Percentiles rank a stretch among this genome's conserved stretches.
Conservation (phyloP, 2,888 invertebrate species). For the Nephrocerus scutellatus region DNA sequence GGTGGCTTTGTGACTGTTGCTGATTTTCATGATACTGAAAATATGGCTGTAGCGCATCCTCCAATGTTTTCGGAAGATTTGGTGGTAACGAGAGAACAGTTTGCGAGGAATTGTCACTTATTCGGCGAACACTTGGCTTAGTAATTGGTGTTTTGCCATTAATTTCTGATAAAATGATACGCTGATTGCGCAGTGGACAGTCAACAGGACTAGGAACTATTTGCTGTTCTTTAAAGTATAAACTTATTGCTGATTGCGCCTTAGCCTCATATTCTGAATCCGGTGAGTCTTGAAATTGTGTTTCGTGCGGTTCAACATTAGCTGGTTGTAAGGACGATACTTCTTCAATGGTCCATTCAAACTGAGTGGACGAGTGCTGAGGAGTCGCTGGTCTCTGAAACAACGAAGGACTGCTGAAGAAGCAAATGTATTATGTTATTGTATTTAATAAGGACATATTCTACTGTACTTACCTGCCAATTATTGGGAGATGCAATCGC, state of each 20-base stretch:
- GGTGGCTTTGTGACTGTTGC: slow-evolving; percentile 17
- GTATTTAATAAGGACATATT: background rate
- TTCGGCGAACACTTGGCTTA: slow-evolving; percentile 29
- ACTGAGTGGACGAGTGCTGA: slow-evolving; percentile 47
- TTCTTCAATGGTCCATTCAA: slow-evolving; percentile 63
- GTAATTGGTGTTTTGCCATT: slow-evolving; percentile 37
- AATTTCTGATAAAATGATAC: slow-evolving; percentile 35
- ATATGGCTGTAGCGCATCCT: slow-evolving; percentile 54
- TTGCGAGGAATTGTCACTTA: slow-evolving; percentile 50
- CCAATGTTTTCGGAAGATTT: slow-evolving; percentile 51
- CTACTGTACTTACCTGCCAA: too few relatives aligned
- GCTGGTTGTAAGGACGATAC: slow-evolving; percentile 58
- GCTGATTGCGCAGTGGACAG: slow-evolving; percentile 40
- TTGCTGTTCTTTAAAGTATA: slow-evolving; percentile 44
- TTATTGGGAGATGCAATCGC: slow-evolving; percentile 54
- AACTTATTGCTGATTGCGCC: slow-evolving; percentile 56
- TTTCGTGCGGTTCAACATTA: slow-evolving; percentile 53
- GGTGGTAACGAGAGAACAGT: slow-evolving; percentile 56
- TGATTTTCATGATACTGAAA: slow-evolving; percentile 49
- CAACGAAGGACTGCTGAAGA: slow-evolving; percentile 37
- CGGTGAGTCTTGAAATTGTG: slow-evolving; percentile 50
- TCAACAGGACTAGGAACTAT: slow-evolving; percentile 47
- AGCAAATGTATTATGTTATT: background rate
- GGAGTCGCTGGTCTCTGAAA: slow-evolving; percentile 42
- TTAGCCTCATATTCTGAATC: slow-evolving; percentile 56